Evolutionary conservation across 2,797 vertebrate genomes (phyloP).

Genomic region (Gobio occitaniae): DNA sequence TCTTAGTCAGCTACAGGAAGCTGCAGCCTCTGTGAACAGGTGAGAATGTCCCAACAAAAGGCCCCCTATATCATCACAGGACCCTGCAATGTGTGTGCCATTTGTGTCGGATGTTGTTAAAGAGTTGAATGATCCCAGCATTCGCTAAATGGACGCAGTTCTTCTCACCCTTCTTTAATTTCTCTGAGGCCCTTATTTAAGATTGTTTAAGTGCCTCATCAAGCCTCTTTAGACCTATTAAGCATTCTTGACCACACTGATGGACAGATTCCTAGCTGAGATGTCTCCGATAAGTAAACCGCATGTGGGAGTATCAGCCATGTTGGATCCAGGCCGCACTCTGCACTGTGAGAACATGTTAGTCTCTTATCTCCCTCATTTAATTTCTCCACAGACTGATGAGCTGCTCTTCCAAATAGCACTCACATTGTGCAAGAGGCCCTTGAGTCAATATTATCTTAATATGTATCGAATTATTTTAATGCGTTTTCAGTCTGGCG

Average conservation of each 20-base stretch:
- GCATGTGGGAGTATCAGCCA: constrained; percentile 27
- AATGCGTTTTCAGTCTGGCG: constrained; percentile 62
- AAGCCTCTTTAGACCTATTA: constrained; percentile 55
- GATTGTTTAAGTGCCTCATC: constrained; percentile 57
- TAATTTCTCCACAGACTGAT: constrained; percentile 50
- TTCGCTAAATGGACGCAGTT: constrained; percentile 12
- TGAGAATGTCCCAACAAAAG: constrained; percentile 68
- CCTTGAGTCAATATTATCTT: constrained; percentile 74
- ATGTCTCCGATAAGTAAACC: constrained; percentile 51
- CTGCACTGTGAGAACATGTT: constrained; percentile 43
- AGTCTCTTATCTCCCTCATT: constrained; percentile 45
- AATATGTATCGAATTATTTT: constrained; percentile 78
- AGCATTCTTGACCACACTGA: constrained; percentile 52
- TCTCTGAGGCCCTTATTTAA: constrained; percentile 57
- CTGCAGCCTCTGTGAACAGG: constrained; percentile 86
- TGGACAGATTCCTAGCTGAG: constrained; percentile 60
- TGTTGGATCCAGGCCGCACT: constrained; percentile 44
- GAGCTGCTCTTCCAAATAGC: constrained; percentile 68
- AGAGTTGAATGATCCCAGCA: constrained; percentile 9
- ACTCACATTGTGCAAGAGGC: constrained; percentile 57
- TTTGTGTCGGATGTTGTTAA: constrained; percentile 40
- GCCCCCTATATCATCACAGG: not conserved
- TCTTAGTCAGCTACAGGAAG: constrained; percentile 87
- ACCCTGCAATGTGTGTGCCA: not conserved
- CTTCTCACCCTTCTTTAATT: constrained; percentile 45